These are phyloP conservation scores for Fukomys damarensis DNA, from an alignment of 2,113 vertebrate genomes.

Conservation along the genomic window DNA sequence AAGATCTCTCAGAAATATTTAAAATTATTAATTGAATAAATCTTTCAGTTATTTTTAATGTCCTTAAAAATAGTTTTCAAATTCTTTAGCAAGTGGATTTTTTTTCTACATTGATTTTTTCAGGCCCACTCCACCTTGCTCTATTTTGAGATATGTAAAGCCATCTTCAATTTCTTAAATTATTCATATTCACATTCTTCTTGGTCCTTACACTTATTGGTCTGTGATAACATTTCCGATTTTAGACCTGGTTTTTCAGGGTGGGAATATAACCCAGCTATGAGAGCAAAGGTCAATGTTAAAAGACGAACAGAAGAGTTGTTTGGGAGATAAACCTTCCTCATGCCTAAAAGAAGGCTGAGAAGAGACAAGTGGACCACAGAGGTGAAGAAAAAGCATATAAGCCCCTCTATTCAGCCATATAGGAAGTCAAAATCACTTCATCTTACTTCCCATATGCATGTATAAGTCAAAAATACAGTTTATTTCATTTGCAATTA, in stretches of 20 bases:
- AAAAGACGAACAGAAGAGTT: background rate
- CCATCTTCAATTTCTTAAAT: background rate
- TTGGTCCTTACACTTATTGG: background rate
- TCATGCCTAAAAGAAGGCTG: background rate
- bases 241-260: background rate
- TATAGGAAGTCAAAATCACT: background rate
- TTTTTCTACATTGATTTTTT: background rate
- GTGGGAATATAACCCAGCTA: background rate
- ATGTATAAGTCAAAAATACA: background rate
- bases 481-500: background rate
- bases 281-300: background rate
- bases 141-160: background rate
- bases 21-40: background rate
- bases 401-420: background rate
- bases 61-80: background rate
- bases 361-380: background rate
- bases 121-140: accelerated
- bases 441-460: background rate
- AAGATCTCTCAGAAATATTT: background rate
- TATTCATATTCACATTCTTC: background rate
- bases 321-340: background rate
- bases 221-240: background rate
- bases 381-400: background rate
- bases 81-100: background rate
- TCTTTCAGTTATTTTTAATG: background rate